Percentiles rank a stretch among this genome's conserved stretches.
Conservation (phyloP, 1,140 invertebrate genomes). For the Caenorhabditis remanei region DNA sequence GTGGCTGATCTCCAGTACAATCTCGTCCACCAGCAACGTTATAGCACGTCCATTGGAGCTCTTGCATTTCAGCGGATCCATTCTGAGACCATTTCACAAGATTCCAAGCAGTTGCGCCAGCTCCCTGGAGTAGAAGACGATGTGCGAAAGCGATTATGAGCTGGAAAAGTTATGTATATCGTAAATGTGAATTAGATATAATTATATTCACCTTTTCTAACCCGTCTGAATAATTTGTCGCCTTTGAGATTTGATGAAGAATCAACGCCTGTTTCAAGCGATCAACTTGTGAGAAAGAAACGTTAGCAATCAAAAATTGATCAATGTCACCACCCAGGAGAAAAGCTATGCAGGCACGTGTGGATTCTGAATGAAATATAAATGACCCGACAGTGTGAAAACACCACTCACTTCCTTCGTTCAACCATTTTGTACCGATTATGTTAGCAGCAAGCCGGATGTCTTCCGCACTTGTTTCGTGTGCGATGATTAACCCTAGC, state of each 20-base stretch:
- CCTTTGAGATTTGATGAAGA: background rate
- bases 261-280: slow-evolving; percentile 13
- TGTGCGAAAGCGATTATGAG: background rate
- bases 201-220: background rate
- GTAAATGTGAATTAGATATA: background rate
- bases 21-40: slow-evolving; percentile 22
- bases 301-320: background rate
- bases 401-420: background rate
- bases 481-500: background rate
- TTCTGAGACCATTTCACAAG: background rate
- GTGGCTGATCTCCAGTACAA: slow-evolving; percentile 31
- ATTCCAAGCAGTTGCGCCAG: slow-evolving; percentile 10
- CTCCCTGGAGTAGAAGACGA: background rate
- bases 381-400: background rate
- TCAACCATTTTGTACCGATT: background rate
- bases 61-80: slow-evolving; percentile 42
- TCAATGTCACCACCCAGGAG: background rate
- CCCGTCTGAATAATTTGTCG: background rate
- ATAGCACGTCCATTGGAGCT: slow-evolving; percentile 34
- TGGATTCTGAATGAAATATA: background rate
- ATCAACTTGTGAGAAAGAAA: slow-evolving; percentile 12
- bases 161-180: background rate
- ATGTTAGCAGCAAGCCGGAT: background rate
- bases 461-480: background rate
- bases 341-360: slow-evolving; percentile 19